Conservation (phyloP, 2,888 invertebrate species). For the Drosophila eohydei region DNA sequence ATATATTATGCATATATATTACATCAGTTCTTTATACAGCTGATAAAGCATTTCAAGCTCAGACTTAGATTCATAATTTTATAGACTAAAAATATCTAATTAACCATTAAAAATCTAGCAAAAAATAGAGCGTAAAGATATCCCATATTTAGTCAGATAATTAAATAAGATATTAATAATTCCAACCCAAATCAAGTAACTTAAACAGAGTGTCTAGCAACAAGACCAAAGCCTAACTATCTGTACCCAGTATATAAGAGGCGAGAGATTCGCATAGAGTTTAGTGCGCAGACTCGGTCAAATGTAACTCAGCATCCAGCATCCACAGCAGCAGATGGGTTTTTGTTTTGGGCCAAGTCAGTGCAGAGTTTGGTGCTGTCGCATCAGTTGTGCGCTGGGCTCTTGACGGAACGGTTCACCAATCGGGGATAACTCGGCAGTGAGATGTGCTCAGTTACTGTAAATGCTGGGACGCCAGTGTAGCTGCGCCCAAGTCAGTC, state of each 20-base stretch:
- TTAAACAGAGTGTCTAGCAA: slow-evolving; percentile 42
- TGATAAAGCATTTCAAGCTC: too few relatives aligned
- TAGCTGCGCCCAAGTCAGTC: slow-evolving; percentile 19
- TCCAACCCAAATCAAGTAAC: background rate
- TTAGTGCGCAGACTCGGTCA: slow-evolving; percentile 58
- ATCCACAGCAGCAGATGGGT: slow-evolving; percentile 18
- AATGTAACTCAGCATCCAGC: slow-evolving; percentile 47
- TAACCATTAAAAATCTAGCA: too few relatives aligned
- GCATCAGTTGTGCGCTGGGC: slow-evolving; percentile 67
- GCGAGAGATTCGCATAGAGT: background rate
- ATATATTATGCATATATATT: too few relatives aligned
- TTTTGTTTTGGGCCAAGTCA: slow-evolving; percentile 8
- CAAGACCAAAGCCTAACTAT: slow-evolving; percentile 17
- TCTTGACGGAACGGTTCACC: slow-evolving; percentile 67
- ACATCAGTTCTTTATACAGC: too few relatives aligned
- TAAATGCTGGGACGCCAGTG: slow-evolving; percentile 26
- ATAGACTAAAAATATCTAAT: too few relatives aligned
- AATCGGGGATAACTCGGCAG: slow-evolving; percentile 25
- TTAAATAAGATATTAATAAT: background rate
- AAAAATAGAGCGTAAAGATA: too few relatives aligned
- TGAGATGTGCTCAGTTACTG: slow-evolving; percentile 34
- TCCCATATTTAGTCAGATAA: too few relatives aligned
- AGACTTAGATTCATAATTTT: too few relatives aligned
- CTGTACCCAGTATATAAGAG: slow-evolving; percentile 61
- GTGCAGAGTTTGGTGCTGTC: slow-evolving; percentile 4